Conservation (phyloP, 2,888 invertebrate genomes). For the Caradrina clavipalpis region DNA sequence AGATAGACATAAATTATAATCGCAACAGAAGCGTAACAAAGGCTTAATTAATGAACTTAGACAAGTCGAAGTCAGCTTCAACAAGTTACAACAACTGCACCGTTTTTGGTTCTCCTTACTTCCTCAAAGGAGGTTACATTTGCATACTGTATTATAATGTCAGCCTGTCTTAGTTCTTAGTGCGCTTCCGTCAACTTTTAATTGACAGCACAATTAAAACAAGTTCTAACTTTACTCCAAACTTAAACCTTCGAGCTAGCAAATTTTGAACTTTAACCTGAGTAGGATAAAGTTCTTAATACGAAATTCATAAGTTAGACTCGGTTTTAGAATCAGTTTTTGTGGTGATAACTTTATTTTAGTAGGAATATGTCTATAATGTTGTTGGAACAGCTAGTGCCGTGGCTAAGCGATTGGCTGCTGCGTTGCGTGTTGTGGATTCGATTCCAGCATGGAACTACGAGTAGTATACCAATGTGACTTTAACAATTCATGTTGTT, state of each 20-base stretch:
- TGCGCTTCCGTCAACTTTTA: constrained; percentile 37
- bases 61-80: constrained; percentile 41
- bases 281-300: not conserved
- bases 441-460: too few species aligned
- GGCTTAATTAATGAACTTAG: constrained; percentile 59
- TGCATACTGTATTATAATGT: constrained; percentile 51
- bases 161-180: constrained; percentile 13
- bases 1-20: constrained; percentile 13
- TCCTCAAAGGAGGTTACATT: constrained; percentile 45
- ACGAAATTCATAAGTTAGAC: not conserved
- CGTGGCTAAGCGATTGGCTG: too few species aligned
- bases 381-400: too few species aligned
- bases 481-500: too few species aligned
- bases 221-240: not conserved
- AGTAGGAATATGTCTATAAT: not conserved
- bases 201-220: constrained; percentile 29
- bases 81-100: constrained; percentile 34
- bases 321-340: not conserved
- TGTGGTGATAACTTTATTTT: not conserved
- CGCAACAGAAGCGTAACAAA: constrained; percentile 37
- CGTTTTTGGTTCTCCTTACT: constrained; percentile 34
- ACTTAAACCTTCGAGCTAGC: not conserved
- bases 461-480: too few species aligned
- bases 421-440: too few species aligned
- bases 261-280: not conserved